Conservation (phyloP, 2,888 invertebrate species). For the Drosophila cognata region DNA sequence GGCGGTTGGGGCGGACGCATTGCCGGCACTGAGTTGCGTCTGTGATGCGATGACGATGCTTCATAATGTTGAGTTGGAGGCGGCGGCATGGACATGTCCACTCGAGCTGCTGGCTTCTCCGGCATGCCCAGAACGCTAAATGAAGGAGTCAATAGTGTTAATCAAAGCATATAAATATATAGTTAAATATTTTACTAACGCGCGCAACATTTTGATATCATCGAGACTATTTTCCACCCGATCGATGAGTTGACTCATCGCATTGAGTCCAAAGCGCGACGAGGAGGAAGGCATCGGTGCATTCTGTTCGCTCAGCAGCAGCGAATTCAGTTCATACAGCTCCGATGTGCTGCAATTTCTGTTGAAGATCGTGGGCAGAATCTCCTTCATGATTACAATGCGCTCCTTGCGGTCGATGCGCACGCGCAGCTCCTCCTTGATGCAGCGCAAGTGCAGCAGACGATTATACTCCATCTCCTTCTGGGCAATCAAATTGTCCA, state of each 20-base stretch:
- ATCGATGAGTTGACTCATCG: constrained; percentile 45
- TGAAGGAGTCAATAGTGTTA: not conserved
- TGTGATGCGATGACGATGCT: constrained; percentile 4
- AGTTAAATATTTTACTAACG: constrained; percentile 30
- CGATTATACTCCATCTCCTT: constrained; percentile 96
- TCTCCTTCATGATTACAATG: constrained; percentile 85
- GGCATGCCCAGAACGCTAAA: constrained; percentile 47
- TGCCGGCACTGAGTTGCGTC: constrained; percentile 44
- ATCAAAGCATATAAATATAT: not conserved
- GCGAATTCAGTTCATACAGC: constrained; percentile 50
- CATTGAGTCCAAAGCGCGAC: constrained; percentile 1
- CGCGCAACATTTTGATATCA: constrained; percentile 46
- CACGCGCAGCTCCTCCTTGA: constrained; percentile 92
- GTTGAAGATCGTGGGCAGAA: constrained; percentile 59
- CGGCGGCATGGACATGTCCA: not conserved
- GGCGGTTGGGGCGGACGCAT: constrained; percentile 41
- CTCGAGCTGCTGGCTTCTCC: not conserved
- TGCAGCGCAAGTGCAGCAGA: constrained; percentile 91
- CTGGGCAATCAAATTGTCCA: constrained; percentile 90
- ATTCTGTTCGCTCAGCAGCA: constrained; percentile 43
- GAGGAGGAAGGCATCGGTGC: constrained; percentile 23
- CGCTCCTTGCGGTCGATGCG: constrained; percentile 90
- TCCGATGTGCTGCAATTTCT: constrained; percentile 49
- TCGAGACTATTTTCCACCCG: constrained; percentile 38
- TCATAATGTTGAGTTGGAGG: constrained; percentile 21